A percentile compares a stretch with the other conserved stretches of the same genome.
Evolutionary conservation across 2,113 vertebrate species (phyloP).

Genomic region (Vidua macroura): DNA sequence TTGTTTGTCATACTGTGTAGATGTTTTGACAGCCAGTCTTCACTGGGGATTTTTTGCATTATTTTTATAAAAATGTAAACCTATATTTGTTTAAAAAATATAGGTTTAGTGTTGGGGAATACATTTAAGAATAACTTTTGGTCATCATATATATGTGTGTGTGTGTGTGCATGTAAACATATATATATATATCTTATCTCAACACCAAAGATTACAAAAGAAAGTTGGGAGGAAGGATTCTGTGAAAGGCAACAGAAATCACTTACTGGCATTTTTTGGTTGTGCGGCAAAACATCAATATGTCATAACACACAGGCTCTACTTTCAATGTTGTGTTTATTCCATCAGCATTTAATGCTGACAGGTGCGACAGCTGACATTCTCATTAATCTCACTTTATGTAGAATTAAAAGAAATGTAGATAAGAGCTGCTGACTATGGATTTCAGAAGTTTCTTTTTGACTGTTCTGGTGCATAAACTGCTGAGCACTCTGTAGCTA

Average conservation of each 20-base stretch:
- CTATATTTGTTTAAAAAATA: neutral
- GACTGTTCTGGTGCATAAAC: neutral
- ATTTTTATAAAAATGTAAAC: neutral
- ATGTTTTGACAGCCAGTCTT: neutral
- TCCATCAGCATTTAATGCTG: neutral
- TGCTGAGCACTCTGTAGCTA: neutral
- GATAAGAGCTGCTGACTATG: neutral
- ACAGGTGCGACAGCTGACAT: neutral
- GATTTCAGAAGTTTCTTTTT: slow-evolving; percentile 1
- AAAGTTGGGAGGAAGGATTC: neutral
- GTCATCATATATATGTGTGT: neutral
- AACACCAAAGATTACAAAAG: neutral
- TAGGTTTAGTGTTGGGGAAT: neutral
- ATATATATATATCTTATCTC: neutral
- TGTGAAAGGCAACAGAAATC: neutral
- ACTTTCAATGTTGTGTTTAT: neutral
- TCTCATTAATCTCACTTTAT: slow-evolving; percentile 40
- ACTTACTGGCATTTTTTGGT: neutral
- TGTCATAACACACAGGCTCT: neutral
- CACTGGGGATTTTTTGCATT: neutral
- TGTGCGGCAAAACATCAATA: neutral
- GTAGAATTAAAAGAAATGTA: slow-evolving; percentile 14
- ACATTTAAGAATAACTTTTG: neutral
- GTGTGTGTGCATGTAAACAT: neutral
- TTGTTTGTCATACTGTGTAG: neutral